Conservation (phyloP, 2,888 invertebrate genomes). For the Dicycla oo region DNA sequence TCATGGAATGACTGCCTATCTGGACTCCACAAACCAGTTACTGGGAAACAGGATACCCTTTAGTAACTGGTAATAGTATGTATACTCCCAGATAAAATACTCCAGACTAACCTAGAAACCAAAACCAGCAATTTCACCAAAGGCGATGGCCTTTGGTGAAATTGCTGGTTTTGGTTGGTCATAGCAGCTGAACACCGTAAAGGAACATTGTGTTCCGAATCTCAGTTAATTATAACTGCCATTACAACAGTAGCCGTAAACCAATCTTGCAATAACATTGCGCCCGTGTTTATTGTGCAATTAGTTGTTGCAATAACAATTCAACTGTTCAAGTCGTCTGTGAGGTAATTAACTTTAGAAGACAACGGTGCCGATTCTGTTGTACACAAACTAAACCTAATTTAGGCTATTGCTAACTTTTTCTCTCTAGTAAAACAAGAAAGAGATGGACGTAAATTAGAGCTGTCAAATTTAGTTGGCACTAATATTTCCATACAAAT, state of each 20-base stretch:
- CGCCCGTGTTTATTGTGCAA: slow-evolving; percentile 49
- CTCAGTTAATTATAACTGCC: slow-evolving; percentile 36
- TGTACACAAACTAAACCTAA: no score
- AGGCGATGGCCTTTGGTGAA: no score
- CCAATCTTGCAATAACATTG: slow-evolving; percentile 47
- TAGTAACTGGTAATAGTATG: neutral
- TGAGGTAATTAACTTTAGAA: slow-evolving; percentile 45
- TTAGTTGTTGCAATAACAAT: slow-evolving; percentile 55
- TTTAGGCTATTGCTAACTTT: no score
- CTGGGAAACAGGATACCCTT: no score
- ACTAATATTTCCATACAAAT: no score
- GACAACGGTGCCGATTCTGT: no score
- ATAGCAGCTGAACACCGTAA: slow-evolving; percentile 17
- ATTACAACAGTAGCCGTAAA: slow-evolving; percentile 39
- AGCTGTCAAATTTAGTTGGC: no score
- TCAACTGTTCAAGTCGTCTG: slow-evolving; percentile 34
- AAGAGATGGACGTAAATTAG: no score
- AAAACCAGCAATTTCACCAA: neutral
- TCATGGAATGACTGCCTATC: no score
- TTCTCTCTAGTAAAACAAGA: no score
- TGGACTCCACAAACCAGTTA: no score
- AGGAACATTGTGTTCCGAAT: slow-evolving; percentile 49
- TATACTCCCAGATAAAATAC: neutral
- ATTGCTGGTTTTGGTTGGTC: no score
- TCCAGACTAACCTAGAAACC: neutral